Percentiles rank a stretch among this genome's conserved stretches.
phyloP scores from a whole-genome alignment of 2,113 vertebrate species.

The Triplophysa dalaica region DNA sequence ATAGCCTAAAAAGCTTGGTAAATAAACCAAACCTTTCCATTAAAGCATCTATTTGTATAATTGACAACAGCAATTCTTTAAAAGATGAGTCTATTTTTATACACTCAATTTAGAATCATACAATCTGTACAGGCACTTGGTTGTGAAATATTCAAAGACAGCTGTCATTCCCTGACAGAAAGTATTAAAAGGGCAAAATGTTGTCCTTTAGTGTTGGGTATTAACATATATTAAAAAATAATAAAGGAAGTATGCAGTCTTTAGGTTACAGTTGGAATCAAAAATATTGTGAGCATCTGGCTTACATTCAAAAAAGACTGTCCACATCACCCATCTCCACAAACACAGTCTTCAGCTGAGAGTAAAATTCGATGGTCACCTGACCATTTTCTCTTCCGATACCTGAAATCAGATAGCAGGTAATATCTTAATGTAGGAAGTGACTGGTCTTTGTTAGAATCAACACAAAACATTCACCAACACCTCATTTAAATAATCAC shows the following conservation, averaged over 20 bases:
- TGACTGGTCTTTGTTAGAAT: neutral
- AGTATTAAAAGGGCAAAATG: neutral
- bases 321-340: slow-evolving; percentile 97
- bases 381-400: slow-evolving; percentile 94
- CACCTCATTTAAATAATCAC: slow-evolving; percentile 54
- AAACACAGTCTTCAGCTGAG: slow-evolving; percentile 91
- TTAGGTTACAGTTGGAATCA: neutral
- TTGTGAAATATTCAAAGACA: slow-evolving; percentile 18
- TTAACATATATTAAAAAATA: neutral
- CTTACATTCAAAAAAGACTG: slow-evolving; percentile 78
- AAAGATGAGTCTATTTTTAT: neutral
- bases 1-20: neutral
- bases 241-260: neutral
- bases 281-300: neutral
- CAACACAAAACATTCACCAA: neutral
- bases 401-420: slow-evolving; percentile 72
- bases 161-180: neutral
- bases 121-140: neutral
- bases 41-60: neutral
- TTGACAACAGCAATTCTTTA: no score
- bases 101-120: neutral
- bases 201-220: neutral
- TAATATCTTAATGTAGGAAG: neutral
- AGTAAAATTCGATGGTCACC: slow-evolving; percentile 87
- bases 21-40: neutral